Evolutionary conservation across 2,113 vertebrate species (phyloP).

Genomic region (Cettia cetti): DNA sequence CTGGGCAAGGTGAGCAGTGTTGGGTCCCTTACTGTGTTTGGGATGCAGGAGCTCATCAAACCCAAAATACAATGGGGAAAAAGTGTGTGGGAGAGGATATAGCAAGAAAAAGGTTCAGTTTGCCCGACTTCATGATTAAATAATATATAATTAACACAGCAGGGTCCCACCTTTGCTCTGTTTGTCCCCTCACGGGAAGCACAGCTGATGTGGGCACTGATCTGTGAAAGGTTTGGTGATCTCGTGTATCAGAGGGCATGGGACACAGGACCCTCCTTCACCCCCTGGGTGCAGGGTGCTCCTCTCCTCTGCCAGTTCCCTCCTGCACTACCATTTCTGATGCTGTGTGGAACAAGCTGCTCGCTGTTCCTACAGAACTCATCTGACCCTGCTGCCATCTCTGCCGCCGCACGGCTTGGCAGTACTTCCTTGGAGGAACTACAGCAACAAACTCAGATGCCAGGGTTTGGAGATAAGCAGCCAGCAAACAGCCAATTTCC

Average conservation of each 20-base stretch:
- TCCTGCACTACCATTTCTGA: neutral
- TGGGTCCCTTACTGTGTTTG: neutral
- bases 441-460: conserved; percentile 56
- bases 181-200: neutral
- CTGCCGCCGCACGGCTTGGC: conserved; percentile 9
- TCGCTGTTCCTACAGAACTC: neutral
- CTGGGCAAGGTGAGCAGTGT: neutral
- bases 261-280: neutral
- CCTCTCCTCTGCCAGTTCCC: neutral
- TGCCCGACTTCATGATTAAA: neutral
- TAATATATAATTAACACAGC: neutral
- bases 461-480: conserved; percentile 39
- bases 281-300: neutral
- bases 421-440: conserved; percentile 32
- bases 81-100: neutral
- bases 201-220: neutral
- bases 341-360: neutral
- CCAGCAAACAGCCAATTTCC: conserved; percentile 25
- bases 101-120: neutral
- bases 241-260: rapidly evolving
- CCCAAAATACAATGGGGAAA: rapidly evolving
- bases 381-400: neutral
- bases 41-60: neutral
- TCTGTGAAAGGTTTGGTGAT: neutral
- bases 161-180: neutral